Evolutionary conservation across 2,888 invertebrate species (phyloP), one percentile per base, ranked within the genome.

Genomic region (Vannuccia rotundouncinata): DNA sequence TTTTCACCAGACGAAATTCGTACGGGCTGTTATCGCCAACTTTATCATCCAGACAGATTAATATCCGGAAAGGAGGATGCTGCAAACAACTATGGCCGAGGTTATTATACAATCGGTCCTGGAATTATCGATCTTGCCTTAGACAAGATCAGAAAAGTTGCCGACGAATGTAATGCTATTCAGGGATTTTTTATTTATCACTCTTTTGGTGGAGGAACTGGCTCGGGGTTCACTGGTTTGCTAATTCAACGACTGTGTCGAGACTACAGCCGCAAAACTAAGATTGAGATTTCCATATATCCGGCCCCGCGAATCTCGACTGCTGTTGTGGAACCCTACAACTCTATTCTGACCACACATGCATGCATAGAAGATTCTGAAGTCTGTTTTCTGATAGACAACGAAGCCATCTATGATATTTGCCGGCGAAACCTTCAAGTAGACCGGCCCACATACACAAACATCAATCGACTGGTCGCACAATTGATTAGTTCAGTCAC

Each of bases 381-480:
- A 5, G 45, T 78, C 66, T 27, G 78, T 22, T 30, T 78, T 59
- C 27, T 78, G 10, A 60, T 78, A n/a, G 78, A 78, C 22, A 78
- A 78, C 66, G 78, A 78, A 45, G 78, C 78, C 5, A 28, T 78
- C 29, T 78, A 78, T 59, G 59, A 59, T 60, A 78, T 78, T 60
- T 59, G 59, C 22, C 28, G 29, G 2, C 45, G 60, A 5, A 28
- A 60, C 25, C 66, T 78, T 22, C 25, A 25, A 1, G 60, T 78
- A 59, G 25, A 59, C 27, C 28, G 25, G 27, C 94, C 94, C 0
- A 91, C 93, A 84, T 93, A 93, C 86, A 94, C 92, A 30, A 93
- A 93, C 86, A 89, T 95, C 86, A 95, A 95, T 90, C 91, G 95
- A 85, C 90, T 95, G 84, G 95, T 95, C 85, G 60, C 59, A 22